A percentile compares a stretch with the other conserved stretches of the same genome.
Conservation (phyloP, 2,797 vertebrate species). For the Eulemur albifrons region DNA sequence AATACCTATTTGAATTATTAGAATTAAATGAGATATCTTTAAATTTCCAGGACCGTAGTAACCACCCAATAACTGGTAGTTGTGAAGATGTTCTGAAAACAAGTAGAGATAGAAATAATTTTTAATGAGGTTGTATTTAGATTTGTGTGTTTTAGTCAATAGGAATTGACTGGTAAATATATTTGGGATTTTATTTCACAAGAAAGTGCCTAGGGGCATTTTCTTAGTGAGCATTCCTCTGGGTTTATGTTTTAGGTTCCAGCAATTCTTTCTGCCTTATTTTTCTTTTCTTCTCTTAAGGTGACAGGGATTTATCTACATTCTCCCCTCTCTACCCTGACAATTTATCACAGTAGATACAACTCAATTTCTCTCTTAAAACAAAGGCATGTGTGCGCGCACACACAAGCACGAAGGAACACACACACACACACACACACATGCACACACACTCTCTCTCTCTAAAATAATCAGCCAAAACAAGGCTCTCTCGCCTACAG, state of each 20-base stretch:
- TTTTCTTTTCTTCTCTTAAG: not conserved
- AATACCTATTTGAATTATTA: not conserved
- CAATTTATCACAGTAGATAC: not conserved
- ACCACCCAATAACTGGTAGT: not conserved
- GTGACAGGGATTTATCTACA: not conserved
- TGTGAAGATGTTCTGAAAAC: slow-evolving; percentile 31
- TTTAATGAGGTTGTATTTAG: not conserved
- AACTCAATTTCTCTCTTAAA: not conserved
- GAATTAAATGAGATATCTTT: not conserved
- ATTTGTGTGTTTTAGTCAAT: slow-evolving; percentile 33
- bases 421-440: not conserved
- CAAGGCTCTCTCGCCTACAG: not conserved
- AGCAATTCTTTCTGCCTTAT: not conserved
- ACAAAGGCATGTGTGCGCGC: not conserved
- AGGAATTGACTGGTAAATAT: not conserved
- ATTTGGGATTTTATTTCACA: not conserved
- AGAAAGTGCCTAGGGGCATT: not conserved
- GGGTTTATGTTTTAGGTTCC: not conserved
- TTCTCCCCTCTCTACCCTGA: not conserved
- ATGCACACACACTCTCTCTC: not conserved
- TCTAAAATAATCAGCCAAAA: not conserved
- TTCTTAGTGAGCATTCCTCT: not conserved
- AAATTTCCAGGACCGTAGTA: not conserved
- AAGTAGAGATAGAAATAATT: not conserved
- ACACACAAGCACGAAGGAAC: too few species aligned